A percentile compares a stretch with the other conserved stretches of the same genome.
phyloP scores from a whole-genome alignment of 2,797 vertebrate species.

The Ptychadena robeensis region DNA sequence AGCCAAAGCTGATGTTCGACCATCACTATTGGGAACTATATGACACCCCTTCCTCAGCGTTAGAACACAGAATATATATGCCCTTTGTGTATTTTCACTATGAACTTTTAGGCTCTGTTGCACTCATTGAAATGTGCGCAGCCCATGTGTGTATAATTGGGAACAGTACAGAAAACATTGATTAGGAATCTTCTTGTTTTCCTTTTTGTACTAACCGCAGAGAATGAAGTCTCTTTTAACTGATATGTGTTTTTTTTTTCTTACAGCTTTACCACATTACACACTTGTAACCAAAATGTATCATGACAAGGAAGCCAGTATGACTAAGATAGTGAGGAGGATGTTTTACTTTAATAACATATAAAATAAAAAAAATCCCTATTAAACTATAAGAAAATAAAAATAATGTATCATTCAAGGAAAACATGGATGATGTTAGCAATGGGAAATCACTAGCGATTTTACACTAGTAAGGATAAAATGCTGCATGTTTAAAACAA shows the following conservation, averaged over 20 bases:
- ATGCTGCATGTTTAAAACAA: not conserved
- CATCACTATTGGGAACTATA: no score
- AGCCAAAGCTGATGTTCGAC: no score
- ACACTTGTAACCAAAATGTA: not conserved
- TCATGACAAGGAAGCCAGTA: not conserved
- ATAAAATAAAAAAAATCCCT: no score
- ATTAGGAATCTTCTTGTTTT: not conserved
- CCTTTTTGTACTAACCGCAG: not conserved
- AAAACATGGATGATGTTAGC: no score
- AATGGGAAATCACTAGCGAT: not conserved
- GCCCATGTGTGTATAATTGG: not conserved
- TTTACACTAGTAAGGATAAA: no score
- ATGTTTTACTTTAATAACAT: not conserved
- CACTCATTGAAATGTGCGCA: not conserved
- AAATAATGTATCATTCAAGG: no score
- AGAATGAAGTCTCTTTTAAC: not conserved
- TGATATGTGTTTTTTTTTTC: not conserved
- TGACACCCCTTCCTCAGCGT: no score
- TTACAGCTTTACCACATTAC: not conserved
- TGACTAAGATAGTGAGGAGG: not conserved
- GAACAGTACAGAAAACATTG: not conserved
- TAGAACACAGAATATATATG: no score
- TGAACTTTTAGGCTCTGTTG: not conserved
- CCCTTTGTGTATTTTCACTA: no score
- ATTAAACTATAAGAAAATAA: no score